A percentile compares a stretch with the other conserved stretches of the same genome.
Evolutionary conservation across 2,113 vertebrate genomes (phyloP).

Genomic region (Copsychus sechellarum): DNA sequence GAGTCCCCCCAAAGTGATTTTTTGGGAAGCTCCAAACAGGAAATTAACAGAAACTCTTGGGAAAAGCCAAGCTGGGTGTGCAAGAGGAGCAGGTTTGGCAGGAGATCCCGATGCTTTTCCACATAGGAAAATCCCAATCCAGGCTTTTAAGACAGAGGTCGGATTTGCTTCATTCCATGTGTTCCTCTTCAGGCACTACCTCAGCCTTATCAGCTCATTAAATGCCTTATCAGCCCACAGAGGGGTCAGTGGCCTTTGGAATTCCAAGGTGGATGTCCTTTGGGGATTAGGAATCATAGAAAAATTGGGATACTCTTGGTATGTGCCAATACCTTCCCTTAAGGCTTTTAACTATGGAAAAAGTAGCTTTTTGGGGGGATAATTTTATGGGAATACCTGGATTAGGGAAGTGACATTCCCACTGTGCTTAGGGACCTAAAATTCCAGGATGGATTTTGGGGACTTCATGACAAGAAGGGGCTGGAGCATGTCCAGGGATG

Average conservation of each 20-base stretch:
- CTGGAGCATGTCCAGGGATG: neutral
- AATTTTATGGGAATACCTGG: neutral
- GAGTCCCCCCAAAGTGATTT: neutral
- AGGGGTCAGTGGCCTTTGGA: neutral
- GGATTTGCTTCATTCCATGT: neutral
- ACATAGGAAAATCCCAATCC: neutral
- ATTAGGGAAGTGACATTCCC: neutral
- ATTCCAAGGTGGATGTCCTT: neutral
- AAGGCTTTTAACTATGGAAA: neutral
- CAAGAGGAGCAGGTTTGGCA: neutral
- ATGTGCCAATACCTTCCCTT: neutral
- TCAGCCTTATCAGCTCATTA: neutral
- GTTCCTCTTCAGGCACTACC: neutral
- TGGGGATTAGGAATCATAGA: neutral
- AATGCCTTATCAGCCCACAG: neutral
- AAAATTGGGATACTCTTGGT: neutral
- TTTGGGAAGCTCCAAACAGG: neutral
- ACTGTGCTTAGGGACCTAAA: neutral
- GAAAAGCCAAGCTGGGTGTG: neutral
- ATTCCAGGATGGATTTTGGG: accelerated
- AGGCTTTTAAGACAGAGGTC: neutral
- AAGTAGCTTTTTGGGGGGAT: neutral
- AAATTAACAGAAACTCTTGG: neutral
- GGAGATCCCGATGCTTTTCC: neutral
- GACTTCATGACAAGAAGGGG: neutral